These are phyloP conservation scores for Himalopsyche tibetana DNA, from an alignment of 2,888 invertebrate species.

Conservation along the genomic window DNA sequence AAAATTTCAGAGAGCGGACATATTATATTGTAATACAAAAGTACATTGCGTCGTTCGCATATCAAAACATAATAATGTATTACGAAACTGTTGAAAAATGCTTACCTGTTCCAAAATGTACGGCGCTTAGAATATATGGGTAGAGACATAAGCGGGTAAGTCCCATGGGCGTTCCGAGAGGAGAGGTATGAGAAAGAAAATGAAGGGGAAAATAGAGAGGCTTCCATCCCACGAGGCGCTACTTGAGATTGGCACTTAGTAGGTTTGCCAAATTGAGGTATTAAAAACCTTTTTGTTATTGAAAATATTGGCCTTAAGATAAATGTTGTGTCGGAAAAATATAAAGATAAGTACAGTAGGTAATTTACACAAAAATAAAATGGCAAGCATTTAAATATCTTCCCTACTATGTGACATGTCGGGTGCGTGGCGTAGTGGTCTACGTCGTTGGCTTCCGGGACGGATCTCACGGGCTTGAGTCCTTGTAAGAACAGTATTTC, in stretches of 20 bases:
- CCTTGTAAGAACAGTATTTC: no score
- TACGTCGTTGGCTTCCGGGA: no score
- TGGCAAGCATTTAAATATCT: no score
- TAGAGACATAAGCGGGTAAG: conserved; percentile 17
- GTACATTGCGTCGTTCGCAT: neutral
- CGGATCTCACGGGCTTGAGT: no score
- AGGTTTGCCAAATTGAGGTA: conserved; percentile 46
- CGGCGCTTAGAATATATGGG: neutral
- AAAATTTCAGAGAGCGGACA: no score
- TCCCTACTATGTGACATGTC: no score
- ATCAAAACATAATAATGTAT: conserved; percentile 17
- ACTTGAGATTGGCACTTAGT: conserved; percentile 57
- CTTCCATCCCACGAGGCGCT: conserved; percentile 12
- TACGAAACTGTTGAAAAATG: conserved; percentile 2
- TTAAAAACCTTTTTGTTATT: neutral
- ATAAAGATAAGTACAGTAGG: no score
- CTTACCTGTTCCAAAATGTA: conserved; percentile 1
- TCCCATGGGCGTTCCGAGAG: conserved; percentile 19
- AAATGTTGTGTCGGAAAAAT: no score
- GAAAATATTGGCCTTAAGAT: neutral
- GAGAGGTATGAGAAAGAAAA: conserved; percentile 16
- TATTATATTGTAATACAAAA: no score
- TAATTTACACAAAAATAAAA: no score
- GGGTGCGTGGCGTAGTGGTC: no score
- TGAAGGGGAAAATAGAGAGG: conserved; percentile 28